Evolutionary conservation across 2,888 invertebrate genomes (phyloP), one percentile per base, ranked within the genome.

Genomic region (Agriopis leucophaearia): DNA sequence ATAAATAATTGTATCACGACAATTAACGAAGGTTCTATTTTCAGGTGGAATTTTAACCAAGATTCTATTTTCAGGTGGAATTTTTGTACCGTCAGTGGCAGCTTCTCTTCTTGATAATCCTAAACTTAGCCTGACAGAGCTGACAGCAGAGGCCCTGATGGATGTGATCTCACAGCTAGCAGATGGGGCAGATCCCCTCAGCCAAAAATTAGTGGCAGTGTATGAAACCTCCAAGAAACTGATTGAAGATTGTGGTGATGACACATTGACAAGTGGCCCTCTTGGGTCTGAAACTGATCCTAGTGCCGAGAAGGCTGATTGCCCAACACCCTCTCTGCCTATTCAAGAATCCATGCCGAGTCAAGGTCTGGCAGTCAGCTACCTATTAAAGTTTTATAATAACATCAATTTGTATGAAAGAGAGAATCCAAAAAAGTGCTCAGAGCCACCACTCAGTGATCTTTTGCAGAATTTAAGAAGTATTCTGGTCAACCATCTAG

Each of bases 401-500:
- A 95, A 97, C 77, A 96, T 97, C 15, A 95, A 96, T 45, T 84
- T 95, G 0, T 97, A 97, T 84, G 97, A 97, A 85, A 92, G 96
- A 76, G 96, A 96, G 81, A 95, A 97, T 83, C 96, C 97, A 18
- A 97, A 97, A 92, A 95, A 96, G 83, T 96, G 96, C 76, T 97
- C 96, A 71, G 95, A 96, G 74, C 96, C 96, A 2, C 97, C 97
- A 8, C 85, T 97, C 71, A 96, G 96, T 80, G 96, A 96, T 74
- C 89, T 97, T 56, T 87, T 97, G 63, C 91, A 92, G 70, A 94
- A 89, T 79, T 81, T 95, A 74, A 90, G 95, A 73, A 94, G 94
- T 64, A 93, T 95, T 80, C 83, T 95, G 50, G 92, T 94, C 74
- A 89, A 91, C 77, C 85, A 94, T 91, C 75, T 96, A 95, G 89